A percentile compares a stretch with the other conserved stretches of the same genome.
Evolutionary conservation across 2,797 vertebrate species (phyloP).

Genomic region (Dryobates pubescens): DNA sequence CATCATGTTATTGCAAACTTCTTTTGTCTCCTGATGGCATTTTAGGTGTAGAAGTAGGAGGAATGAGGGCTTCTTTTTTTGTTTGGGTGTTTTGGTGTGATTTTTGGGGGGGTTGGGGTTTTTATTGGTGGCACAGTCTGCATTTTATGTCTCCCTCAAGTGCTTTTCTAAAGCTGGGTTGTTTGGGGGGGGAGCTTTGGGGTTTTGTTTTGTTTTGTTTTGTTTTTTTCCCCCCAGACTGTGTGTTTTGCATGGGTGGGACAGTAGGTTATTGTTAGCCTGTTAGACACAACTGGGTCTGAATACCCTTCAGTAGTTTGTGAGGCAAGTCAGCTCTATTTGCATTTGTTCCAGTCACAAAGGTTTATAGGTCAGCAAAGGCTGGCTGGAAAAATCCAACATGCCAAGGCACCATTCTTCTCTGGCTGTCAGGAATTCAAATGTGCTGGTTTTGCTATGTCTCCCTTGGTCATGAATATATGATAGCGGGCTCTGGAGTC

Average conservation of each 20-base stretch:
- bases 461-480: constrained; percentile 78
- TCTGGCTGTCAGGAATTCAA: constrained; percentile 83
- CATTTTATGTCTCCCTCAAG: constrained; percentile 70
- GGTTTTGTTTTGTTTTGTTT: no score
- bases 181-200: no score
- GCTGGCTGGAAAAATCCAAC: constrained; percentile 87
- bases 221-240: constrained; percentile 74
- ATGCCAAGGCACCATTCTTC: constrained; percentile 82
- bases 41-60: constrained; percentile 38
- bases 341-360: constrained; percentile 97
- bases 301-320: constrained; percentile 92
- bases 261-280: constrained; percentile 88
- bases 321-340: constrained; percentile 94
- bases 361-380: constrained; percentile 96
- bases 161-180: constrained; percentile 64
- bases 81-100: no score
- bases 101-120: no score
- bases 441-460: constrained; percentile 77
- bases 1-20: background rate
- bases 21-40: background rate
- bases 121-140: background rate
- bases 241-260: constrained; percentile 80
- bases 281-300: constrained; percentile 85
- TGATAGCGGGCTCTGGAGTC: constrained; percentile 76
- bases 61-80: constrained; percentile 11